Base-by-base conservation (phyloP, 1,140 invertebrate genomes). In the Matsumurasca onukii region DNA sequence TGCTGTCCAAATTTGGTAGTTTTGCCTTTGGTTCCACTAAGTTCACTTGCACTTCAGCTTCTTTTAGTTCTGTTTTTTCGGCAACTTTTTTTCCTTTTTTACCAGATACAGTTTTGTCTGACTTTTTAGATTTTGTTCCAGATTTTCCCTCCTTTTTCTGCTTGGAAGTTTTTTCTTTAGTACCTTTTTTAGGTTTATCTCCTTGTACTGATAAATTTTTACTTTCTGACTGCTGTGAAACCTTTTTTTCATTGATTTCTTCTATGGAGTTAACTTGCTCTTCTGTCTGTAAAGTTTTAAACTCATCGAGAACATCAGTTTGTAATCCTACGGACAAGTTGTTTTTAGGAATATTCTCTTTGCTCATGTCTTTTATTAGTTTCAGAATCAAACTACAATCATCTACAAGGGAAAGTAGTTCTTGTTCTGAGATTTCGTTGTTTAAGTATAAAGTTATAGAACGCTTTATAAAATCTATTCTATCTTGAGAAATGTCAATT, bases 381-480 rank as follows among this genome's bases (percentile, higher is more conserved):
- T 59, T 59, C 30, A 59, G 30, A 59, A 59, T 59, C 15, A 59
- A 29, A 24, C 24, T 59, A 22, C 15, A 9, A 24, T 59, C 55
- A 3, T 59, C 25, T 12, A 59, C 25, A 59, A 29, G 5, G n/a
- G 55, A 59, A 59, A 59, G 22, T 5, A 59, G 55, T 13, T 59
- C 55, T 27, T 27, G 12, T 25, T 59, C 55, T 5, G 5, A 27
- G 9, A 59, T 2, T 9, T 59, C 55, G 25, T 27, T 27, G 5
- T 27, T 25, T 24, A 59, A 25, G 30, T 22, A 59, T 3, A 24
- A 59, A 5, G 2, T 5, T 2, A 59, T 27, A 5, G 22, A 27
- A 12, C 55, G 15, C 30, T 29, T 59, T 27, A 27, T 27, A 59
- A 59, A 59, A 59, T 59, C 55, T 27, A 59, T 25, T 27, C 55